These are phyloP conservation scores for Anthoptus insignis DNA, from an alignment of 2,888 invertebrate genomes.

Conservation along the genomic window DNA sequence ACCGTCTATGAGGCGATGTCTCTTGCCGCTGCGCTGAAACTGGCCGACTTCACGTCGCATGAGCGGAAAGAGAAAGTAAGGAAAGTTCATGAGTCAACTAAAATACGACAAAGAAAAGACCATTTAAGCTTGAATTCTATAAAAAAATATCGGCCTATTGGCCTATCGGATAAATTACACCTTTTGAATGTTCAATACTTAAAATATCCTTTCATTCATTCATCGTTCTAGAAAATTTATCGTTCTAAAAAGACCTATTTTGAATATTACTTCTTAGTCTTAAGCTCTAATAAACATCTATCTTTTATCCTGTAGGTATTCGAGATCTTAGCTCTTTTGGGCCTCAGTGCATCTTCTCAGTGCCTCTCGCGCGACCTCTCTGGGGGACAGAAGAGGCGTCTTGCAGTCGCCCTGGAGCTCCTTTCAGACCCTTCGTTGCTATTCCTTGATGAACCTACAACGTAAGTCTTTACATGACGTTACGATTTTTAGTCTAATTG, in stretches of 20 bases:
- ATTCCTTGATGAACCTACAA: constrained; percentile 96
- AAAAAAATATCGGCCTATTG: no score
- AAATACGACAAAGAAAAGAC: no score
- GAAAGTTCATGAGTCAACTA: constrained; percentile 13
- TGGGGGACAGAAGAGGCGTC: constrained; percentile 94
- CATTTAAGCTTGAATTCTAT: no score
- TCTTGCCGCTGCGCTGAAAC: constrained; percentile 93
- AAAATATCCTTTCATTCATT: no score
- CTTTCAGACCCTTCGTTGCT: constrained; percentile 95
- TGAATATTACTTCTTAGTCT: no score
- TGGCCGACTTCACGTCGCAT: constrained; percentile 90
- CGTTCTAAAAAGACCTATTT: no score
- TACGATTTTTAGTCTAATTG: no score
- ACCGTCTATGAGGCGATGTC: constrained; percentile 95
- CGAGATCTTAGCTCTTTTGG: constrained; percentile 91
- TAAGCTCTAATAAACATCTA: no score
- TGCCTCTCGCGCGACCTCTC: constrained; percentile 91
- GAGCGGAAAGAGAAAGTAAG: constrained; percentile 91
- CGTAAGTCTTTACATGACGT: no score
- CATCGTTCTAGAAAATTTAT: no score
- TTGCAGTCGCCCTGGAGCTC: constrained; percentile 94
- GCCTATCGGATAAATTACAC: no score
- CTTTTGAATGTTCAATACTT: no score
- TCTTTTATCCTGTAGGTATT: constrained; percentile 85
- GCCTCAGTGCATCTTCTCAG: constrained; percentile 89